Conservation (phyloP, 2,113 vertebrate genomes). For the Casuarius casuarius region DNA sequence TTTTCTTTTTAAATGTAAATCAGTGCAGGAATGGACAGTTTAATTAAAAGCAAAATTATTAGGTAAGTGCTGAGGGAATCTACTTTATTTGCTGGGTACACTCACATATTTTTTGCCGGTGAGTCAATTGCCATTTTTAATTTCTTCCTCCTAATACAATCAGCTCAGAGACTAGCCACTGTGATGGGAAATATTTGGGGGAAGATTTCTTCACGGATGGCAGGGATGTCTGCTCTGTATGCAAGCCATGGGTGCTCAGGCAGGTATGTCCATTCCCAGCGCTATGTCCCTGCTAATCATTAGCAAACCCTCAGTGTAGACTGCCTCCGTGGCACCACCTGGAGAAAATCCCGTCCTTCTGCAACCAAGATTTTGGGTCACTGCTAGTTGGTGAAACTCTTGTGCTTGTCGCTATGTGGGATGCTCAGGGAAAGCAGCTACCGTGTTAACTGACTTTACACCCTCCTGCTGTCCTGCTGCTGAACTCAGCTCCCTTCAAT, state of each 20-base stretch:
- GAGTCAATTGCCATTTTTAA: constrained; percentile 64
- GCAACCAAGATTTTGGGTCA: neutral
- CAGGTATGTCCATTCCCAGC: neutral
- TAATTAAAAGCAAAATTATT: constrained; percentile 73
- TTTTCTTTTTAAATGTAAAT: constrained; percentile 72
- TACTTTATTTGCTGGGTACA: constrained; percentile 50
- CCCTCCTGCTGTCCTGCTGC: neutral
- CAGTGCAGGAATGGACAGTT: constrained; percentile 53
- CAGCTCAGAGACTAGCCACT: neutral
- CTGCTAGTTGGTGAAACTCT: neutral
- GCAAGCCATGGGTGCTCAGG: neutral
- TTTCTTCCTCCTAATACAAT: constrained; percentile 38
- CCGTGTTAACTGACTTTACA: neutral
- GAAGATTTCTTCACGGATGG: neutral
- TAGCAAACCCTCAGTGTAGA: neutral
- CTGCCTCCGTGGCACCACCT: neutral
- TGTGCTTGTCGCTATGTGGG: neutral
- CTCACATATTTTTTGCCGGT: constrained; percentile 56
- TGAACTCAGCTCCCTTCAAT: neutral
- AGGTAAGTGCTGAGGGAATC: constrained; percentile 53
- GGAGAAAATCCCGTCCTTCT: neutral
- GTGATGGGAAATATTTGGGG: constrained; percentile 25
- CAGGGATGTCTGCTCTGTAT: constrained; percentile 12
- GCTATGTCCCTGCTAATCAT: neutral
- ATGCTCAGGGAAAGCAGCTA: neutral